Evolutionary conservation across 2,888 invertebrate species (phyloP), one percentile per base, ranked within the genome.

Genomic region (Cyaniris semiargus): DNA sequence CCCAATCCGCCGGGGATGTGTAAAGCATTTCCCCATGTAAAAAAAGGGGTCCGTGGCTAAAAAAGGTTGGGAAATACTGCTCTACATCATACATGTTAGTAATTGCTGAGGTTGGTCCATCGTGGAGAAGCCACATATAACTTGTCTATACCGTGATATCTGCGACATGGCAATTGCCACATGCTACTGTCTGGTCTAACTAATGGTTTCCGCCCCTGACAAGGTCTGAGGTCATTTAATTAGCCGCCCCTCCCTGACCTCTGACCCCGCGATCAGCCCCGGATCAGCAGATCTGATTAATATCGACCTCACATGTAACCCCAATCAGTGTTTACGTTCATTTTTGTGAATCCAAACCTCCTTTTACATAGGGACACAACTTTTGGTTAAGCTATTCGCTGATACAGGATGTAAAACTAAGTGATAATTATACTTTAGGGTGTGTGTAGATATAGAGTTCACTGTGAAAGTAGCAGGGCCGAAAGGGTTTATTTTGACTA

Each of bases 151-250:
- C 15, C 4, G 48, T 48, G 48, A 15, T 48, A 48, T 15, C 70
- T n/a, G 8, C 34, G 34, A 38, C 34, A 38, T 27, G 10, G 34
- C n/a, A 38, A 38, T 71, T 34, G 21, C 70, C n/a, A 71, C 70
- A 21, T 38, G 18, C 70, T 34, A 27, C 48, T 74, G 74, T 38
- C 23, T 66, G 23, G 66, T 23, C 53, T 74, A 74, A 74, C 6
- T 74, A 74, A 74, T 74, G 74, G 74, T 74, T 15, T 15, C 23
- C 74, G 74, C 74, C 74, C 74, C 48, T 48, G 74, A 74, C 74
- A 74, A 74, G 74, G 74, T 74, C 74, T 44, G 8, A 74, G 74
- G 74, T 48, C 27, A 74, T 53, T 74, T 74, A 74, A 74, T 74
- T 74, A 74, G 27, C 21, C 21, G 23, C 74, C 44, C 53, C 74